Evolutionary conservation across 2,113 vertebrate species (phyloP).

Genomic region (Catharus minimus): DNA sequence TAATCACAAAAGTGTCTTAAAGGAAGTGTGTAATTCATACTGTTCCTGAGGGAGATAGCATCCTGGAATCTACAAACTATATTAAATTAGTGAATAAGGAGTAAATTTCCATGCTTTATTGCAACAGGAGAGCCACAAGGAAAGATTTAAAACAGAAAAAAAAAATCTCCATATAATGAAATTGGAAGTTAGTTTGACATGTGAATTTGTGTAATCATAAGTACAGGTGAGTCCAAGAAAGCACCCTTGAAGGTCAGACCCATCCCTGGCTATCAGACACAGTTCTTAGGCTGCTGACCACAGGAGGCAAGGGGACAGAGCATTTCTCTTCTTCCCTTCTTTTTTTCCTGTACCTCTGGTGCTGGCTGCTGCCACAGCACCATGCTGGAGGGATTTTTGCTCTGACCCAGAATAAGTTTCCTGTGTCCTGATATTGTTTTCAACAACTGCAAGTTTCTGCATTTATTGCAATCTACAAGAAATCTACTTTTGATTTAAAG

Average conservation of each 20-base stretch:
- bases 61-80: background rate
- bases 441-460: background rate
- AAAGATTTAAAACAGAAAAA: background rate
- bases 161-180: background rate
- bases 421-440: background rate
- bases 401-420: background rate
- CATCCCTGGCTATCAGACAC: background rate
- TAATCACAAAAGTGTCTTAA: background rate
- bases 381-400: background rate
- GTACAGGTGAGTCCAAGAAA: background rate
- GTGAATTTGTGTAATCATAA: background rate
- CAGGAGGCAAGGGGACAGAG: background rate
- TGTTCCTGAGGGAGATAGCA: background rate
- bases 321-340: background rate
- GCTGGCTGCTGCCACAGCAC: background rate
- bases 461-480: background rate
- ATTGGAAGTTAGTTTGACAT: background rate
- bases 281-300: accelerated
- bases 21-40: background rate
- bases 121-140: background rate
- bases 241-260: background rate
- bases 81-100: background rate
- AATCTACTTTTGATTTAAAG: background rate
- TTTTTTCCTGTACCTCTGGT: background rate
- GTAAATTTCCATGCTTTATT: background rate